These are phyloP conservation scores for Drosophila watanabei DNA, from an alignment of 1,140 invertebrate species.

Conservation along the genomic window DNA sequence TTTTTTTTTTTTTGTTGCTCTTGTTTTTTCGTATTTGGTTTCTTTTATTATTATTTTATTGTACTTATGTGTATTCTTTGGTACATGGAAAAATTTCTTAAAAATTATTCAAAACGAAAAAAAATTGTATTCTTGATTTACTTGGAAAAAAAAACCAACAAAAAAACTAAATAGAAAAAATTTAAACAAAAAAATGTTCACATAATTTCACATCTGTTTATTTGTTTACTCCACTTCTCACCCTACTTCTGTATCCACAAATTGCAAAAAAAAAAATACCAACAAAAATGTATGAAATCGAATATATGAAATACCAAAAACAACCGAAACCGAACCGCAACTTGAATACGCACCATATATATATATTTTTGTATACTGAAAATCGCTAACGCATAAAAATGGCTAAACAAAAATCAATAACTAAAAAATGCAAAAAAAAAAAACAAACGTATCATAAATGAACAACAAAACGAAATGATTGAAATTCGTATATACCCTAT, in stretches of 20 bases:
- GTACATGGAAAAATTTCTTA: conserved; percentile 37
- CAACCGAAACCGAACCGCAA: conserved; percentile 47
- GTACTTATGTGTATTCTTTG: conserved; percentile 24
- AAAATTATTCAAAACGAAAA: conserved; percentile 28
- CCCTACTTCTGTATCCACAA: conserved; percentile 82
- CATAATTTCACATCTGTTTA: conserved; percentile 85
- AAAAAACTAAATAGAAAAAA: conserved; percentile 42
- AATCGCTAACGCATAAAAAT: conserved; percentile 53
- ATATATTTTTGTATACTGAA: conserved; percentile 57
- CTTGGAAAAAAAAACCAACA: conserved; percentile 41
- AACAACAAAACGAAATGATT: conserved; percentile 40
- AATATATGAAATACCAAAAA: conserved; percentile 41
- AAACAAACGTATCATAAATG: conserved; percentile 66
- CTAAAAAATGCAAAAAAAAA: conserved; percentile 23
- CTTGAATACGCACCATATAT: conserved; percentile 59
- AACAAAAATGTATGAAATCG: conserved; percentile 53
- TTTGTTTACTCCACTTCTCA: conserved; percentile 85
- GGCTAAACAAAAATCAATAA: conserved; percentile 32
- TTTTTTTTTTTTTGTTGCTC: conserved; percentile 30
- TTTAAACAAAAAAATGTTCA: conserved; percentile 76
- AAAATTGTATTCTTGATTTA: conserved; percentile 43
- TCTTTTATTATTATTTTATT: conserved; percentile 44
- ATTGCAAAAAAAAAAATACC: conserved; percentile 73
- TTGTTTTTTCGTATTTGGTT: conserved; percentile 39
- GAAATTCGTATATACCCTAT: conserved; percentile 29